Conservation (phyloP, 2,113 vertebrate genomes). For the Melanerpes aurifrons region DNA sequence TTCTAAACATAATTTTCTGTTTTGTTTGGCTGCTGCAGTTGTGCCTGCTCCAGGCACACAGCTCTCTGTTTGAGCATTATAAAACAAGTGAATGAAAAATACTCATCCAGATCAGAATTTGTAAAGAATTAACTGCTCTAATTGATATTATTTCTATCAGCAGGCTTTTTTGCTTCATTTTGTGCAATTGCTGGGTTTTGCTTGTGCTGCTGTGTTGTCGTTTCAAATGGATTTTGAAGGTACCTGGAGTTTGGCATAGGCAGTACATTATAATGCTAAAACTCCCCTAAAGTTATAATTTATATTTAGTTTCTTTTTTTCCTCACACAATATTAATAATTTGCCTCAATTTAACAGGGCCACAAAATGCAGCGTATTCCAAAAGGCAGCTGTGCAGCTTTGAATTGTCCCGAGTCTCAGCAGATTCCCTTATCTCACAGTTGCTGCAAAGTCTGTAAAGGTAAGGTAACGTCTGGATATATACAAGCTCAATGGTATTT, state of each 20-base stretch:
- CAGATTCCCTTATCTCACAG: slow-evolving; percentile 89
- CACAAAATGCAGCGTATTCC: slow-evolving; percentile 88
- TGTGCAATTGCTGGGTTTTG: neutral
- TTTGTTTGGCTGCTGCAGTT: neutral
- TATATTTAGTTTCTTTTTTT: neutral
- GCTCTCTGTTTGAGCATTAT: neutral
- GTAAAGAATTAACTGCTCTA: neutral
- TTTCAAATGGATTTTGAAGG: neutral
- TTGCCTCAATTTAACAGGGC: slow-evolving; percentile 76
- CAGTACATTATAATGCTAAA: neutral
- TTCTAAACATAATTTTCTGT: neutral
- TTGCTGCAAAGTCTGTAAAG: slow-evolving; percentile 97
- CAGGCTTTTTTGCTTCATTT: neutral
- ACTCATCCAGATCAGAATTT: neutral
- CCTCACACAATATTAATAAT: neutral
- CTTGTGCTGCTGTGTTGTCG: neutral
- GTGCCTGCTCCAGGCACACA: neutral
- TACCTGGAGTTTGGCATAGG: neutral
- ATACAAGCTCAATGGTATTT: neutral
- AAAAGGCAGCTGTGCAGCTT: slow-evolving; percentile 79
- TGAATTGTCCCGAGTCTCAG: slow-evolving; percentile 88
- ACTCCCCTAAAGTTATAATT: neutral
- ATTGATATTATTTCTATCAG: neutral
- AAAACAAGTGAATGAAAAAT: neutral
- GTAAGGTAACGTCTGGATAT: slow-evolving; percentile 70